Conservation (phyloP, 2,888 invertebrate species). For the Sphaeridia pumilis region DNA sequence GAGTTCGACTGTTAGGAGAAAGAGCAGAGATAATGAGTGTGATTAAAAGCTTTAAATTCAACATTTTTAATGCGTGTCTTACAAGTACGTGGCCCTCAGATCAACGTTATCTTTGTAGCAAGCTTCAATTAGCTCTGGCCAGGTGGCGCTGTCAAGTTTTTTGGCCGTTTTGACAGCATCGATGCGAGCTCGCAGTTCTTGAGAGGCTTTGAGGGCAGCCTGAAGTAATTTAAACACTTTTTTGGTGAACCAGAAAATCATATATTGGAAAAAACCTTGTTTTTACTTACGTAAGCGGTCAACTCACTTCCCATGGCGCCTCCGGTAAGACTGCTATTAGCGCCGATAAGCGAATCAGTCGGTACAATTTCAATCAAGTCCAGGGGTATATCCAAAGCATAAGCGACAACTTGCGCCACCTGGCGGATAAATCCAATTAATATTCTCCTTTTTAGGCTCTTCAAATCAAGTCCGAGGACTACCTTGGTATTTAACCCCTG, state of each 20-base stretch:
- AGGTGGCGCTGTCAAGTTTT: constrained; percentile 36
- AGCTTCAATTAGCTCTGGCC: constrained; percentile 38
- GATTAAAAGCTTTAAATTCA: neutral
- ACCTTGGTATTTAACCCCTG: constrained; percentile 44
- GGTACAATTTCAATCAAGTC: constrained; percentile 38
- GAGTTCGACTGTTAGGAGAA: constrained; percentile 22
- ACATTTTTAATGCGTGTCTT: neutral
- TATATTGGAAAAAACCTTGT: constrained; percentile 14
- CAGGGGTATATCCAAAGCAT: constrained; percentile 39
- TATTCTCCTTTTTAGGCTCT: too few relatives aligned
- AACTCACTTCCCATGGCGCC: constrained; percentile 39
- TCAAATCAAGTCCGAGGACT: too few relatives aligned
- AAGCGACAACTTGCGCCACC: constrained; percentile 42
- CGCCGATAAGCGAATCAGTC: constrained; percentile 37
- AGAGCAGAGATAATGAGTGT: neutral
- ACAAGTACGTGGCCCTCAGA: constrained; percentile 46
- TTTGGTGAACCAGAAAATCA: constrained; percentile 38
- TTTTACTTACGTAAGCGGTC: constrained; percentile 38
- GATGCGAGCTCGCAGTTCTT: constrained; percentile 37
- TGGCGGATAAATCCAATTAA: too few relatives aligned
- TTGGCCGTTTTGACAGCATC: constrained; percentile 37
- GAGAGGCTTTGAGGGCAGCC: constrained; percentile 39
- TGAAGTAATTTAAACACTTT: constrained; percentile 36
- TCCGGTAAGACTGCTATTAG: constrained; percentile 39
- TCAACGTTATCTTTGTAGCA: constrained; percentile 38